These are phyloP conservation scores for Macrophya annulata DNA, from an alignment of 2,888 invertebrate genomes.

Conservation along the genomic window DNA sequence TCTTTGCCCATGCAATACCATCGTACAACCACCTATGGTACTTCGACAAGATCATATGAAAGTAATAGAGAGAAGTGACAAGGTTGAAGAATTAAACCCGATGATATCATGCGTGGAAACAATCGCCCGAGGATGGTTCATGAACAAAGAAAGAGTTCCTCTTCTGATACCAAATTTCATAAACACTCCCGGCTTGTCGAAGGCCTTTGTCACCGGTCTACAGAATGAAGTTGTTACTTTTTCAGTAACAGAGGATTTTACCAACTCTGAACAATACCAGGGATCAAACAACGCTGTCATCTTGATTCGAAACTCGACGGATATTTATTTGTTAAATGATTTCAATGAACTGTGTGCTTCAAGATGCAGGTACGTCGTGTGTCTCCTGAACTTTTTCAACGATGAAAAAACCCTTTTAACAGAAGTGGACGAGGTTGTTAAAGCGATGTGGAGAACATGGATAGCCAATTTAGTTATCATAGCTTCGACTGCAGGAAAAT, in stretches of 20 bases:
- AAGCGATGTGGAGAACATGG: slow-evolving; percentile 62
- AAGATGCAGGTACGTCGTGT: slow-evolving; percentile 64
- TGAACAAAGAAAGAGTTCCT: slow-evolving; percentile 7
- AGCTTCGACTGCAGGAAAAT: slow-evolving; percentile 59
- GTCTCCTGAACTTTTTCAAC: slow-evolving; percentile 59
- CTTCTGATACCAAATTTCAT: slow-evolving; percentile 36
- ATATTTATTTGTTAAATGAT: slow-evolving; percentile 56
- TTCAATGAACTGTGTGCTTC: slow-evolving; percentile 63
- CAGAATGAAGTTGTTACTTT: slow-evolving; percentile 1
- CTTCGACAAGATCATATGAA: neutral
- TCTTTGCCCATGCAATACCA: neutral
- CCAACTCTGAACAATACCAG: neutral
- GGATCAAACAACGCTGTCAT: slow-evolving; percentile 60
- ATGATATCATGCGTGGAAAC: slow-evolving; percentile 4
- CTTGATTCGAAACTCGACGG: slow-evolving; percentile 60
- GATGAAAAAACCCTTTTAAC: slow-evolving; percentile 63
- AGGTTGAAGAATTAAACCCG: neutral
- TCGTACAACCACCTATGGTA: neutral
- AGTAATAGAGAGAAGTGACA: neutral
- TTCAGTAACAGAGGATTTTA: slow-evolving; percentile 25
- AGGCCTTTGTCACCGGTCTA: slow-evolving; percentile 20
- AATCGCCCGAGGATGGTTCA: slow-evolving; percentile 8
- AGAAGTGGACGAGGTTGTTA: slow-evolving; percentile 59
- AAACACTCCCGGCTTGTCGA: neutral
- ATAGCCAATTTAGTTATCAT: slow-evolving; percentile 64